Base-by-base conservation (phyloP, 2,888 invertebrate genomes). In the Leptodirus hochenwartii region DNA sequence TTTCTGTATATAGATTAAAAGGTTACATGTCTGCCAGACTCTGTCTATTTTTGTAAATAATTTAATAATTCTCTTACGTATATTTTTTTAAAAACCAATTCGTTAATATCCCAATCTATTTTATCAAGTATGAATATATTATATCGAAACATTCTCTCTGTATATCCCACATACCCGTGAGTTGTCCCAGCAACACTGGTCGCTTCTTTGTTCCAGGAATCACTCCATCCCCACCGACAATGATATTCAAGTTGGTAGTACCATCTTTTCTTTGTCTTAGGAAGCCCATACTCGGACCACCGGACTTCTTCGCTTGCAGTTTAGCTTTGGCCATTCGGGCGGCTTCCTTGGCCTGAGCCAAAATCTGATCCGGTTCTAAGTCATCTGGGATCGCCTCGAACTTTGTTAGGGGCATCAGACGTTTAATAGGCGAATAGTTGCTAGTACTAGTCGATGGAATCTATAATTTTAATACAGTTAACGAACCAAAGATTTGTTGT, bases 241-340 rank as follows among this genome's bases (percentile, higher is more conserved):
- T 64, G 32, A 95, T 69, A 43, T 80, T 78, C 13, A 96, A 54
- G 15, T 88, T 81, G 0, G 91, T 91, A 22, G 77, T 81, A 12
- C 93, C 93, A 44, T 90, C 87, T 22, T 75, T 65, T 41, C 75
- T 72, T 56, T 87, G 82, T 15, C 88, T 64, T 13, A 95, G 63
- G 50, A 91, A 95, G 11, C 84, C 85, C 74, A 78, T 65, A 9
- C 33, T 39, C 1, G 43, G 40, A n/a, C 40, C 42, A 2, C 55
- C 41, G 5, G 51, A 41, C 37, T 66, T 62, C 26, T 64, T 41
- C 27, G 63, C 56, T 29, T 23, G 22, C 5, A 78, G 51, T 45
- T 67, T 66, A 5, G 72, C 69, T 12, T 71, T 63, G 1, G 78
- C 81, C 17, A 66, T 61, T 40, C 69, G 62, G 0, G 84, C 77